Percentiles rank a stretch among this genome's conserved stretches.
Conservation (phyloP, 2,797 vertebrate species). For the Etheostoma nigrum region DNA sequence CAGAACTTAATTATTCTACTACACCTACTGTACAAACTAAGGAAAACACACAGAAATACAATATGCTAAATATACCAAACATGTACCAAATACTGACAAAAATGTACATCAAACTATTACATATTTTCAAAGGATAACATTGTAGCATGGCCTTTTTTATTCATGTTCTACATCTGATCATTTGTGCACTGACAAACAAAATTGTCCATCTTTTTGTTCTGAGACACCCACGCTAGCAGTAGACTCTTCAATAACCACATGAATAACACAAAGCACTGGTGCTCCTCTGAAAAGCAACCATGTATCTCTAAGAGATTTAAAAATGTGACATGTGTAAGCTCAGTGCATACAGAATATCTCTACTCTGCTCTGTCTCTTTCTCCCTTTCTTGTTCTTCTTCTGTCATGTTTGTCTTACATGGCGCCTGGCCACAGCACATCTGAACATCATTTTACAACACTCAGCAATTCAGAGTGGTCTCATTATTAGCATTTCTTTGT, state of each 20-base stretch:
- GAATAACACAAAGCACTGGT: constrained; percentile 73
- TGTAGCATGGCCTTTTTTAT: constrained; percentile 4
- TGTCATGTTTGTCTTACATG: constrained; percentile 84
- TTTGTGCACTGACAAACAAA: constrained; percentile 34
- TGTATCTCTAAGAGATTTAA: constrained; percentile 78
- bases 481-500: constrained; percentile 77
- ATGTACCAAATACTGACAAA: not conserved
- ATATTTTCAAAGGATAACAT: constrained; percentile 12
- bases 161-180: constrained; percentile 30
- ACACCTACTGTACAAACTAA: constrained; percentile 25
- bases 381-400: constrained; percentile 33
- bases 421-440: constrained; percentile 92
- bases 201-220: constrained; percentile 54
- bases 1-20: constrained; percentile 37
- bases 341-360: constrained; percentile 94
- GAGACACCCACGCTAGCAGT: constrained; percentile 63
- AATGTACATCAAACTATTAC: not conserved
- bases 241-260: constrained; percentile 67
- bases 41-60: constrained; percentile 1
- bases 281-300: constrained; percentile 71
- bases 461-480: constrained; percentile 71
- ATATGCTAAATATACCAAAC: not conserved
- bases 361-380: constrained; percentile 38
- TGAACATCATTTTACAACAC: constrained; percentile 90
- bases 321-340: constrained; percentile 95